These are phyloP conservation scores for Nomada goodeniana DNA, from an alignment of 2,888 invertebrate genomes.

Conservation along the genomic window DNA sequence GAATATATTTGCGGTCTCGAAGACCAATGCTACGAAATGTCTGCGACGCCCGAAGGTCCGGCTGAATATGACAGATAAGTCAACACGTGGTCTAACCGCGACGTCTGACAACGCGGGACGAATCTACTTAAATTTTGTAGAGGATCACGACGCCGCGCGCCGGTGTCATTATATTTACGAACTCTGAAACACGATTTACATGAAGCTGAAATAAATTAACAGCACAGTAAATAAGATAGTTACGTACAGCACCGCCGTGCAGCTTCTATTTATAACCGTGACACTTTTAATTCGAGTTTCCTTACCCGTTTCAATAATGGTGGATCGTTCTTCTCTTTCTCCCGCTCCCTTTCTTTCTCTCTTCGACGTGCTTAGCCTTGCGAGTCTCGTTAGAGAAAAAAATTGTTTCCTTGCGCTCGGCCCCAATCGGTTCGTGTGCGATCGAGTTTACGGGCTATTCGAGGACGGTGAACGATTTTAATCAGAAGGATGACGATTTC, in stretches of 20 bases:
- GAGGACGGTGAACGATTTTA: conserved; percentile 39
- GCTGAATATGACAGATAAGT: too few species aligned
- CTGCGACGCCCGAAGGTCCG: too few species aligned
- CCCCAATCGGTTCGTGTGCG: conserved; percentile 29
- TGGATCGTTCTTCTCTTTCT: not conserved
- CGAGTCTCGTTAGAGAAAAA: conserved; percentile 19
- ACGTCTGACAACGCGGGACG: not conserved
- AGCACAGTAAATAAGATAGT: not conserved
- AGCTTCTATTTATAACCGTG: conserved; percentile 45
- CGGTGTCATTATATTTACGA: not conserved
- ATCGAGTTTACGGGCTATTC: conserved; percentile 24
- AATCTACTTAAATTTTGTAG: not conserved
- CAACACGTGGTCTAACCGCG: too few species aligned
- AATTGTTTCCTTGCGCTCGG: not conserved
- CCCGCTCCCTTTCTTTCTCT: not conserved
- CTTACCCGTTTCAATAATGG: conserved; percentile 27
- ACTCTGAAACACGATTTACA: not conserved
- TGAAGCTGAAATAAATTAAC: not conserved
- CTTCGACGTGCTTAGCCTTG: conserved; percentile 5
- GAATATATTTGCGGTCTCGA: too few species aligned
- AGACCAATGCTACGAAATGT: too few species aligned
- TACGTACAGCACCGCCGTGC: conserved; percentile 1
- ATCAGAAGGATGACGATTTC: conserved; percentile 9
- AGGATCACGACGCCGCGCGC: too few species aligned
- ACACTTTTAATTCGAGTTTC: conserved; percentile 16